A percentile compares a stretch with the other conserved stretches of the same genome.
Evolutionary conservation across 2,797 vertebrate genomes (phyloP).

Genomic region (Rhyacichthys aspro): DNA sequence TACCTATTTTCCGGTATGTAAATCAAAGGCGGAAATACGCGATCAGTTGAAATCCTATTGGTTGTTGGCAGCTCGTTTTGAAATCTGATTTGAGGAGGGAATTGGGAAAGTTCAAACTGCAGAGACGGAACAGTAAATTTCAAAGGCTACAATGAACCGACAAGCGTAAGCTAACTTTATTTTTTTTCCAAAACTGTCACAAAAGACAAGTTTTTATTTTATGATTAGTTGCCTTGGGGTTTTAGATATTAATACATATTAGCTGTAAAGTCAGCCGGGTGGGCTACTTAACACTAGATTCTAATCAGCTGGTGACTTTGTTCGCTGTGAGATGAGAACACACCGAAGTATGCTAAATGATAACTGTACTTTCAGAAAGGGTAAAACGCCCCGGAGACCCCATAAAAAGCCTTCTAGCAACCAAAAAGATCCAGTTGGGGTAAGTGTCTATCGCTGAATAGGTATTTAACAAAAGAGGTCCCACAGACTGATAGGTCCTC

Average conservation of each 20-base stretch:
- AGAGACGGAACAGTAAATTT: constrained; percentile 10
- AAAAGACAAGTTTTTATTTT: too few relatives aligned
- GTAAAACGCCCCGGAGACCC: constrained; percentile 83
- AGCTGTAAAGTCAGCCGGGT: neutral
- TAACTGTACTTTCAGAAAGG: constrained; percentile 72
- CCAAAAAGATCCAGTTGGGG: constrained; percentile 92
- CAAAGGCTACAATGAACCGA: constrained; percentile 60
- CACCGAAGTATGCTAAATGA: neutral
- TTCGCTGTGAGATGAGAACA: neutral
- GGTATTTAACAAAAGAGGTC: too few relatives aligned
- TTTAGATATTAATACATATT: too few relatives aligned
- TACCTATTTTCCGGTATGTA: too few relatives aligned
- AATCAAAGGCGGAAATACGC: constrained; percentile 39
- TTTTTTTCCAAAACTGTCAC: accelerated
- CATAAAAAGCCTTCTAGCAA: constrained; percentile 82
- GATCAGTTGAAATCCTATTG: constrained; percentile 33
- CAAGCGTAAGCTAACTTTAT: constrained; percentile 64
- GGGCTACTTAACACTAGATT: too few relatives aligned
- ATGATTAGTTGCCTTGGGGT: too few relatives aligned
- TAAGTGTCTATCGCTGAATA: constrained; percentile 67
- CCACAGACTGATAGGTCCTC: too few relatives aligned
- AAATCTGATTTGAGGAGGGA: constrained; percentile 68
- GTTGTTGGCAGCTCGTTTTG: constrained; percentile 44
- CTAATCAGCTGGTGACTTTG: neutral
- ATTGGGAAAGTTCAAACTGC: constrained; percentile 76